Conservation (phyloP, 2,888 invertebrate species). For the Neocrepidodera transversa region DNA sequence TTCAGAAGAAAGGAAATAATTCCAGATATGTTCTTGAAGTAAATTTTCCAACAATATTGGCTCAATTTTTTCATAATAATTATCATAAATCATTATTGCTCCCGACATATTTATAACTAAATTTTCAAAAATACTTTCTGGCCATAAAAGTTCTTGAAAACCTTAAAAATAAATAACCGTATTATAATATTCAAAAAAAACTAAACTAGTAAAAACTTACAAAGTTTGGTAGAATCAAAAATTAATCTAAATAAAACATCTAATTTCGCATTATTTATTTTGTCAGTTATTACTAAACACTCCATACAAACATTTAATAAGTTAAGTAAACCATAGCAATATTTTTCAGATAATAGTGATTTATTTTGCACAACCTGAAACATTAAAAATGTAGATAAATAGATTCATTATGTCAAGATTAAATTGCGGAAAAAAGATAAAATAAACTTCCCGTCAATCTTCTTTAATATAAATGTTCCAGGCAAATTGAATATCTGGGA, state of each 20-base stretch:
- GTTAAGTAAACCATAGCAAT: slow-evolving; percentile 24
- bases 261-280: not conserved
- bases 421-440: too few species aligned
- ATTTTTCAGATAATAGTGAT: not conserved
- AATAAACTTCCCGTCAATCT: too few species aligned
- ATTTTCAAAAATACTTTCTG: slow-evolving; percentile 36
- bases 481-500: too few species aligned
- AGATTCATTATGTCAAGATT: too few species aligned
- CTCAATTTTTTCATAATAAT: slow-evolving; percentile 42
- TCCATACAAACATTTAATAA: slow-evolving; percentile 29
- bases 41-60: slow-evolving; percentile 45
- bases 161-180: slow-evolving; percentile 25
- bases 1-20: slow-evolving; percentile 49
- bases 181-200: not conserved
- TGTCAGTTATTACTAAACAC: slow-evolving; percentile 12
- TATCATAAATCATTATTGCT: slow-evolving; percentile 38
- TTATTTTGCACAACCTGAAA: slow-evolving; percentile 20
- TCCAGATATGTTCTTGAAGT: slow-evolving; percentile 46
- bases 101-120: slow-evolving; percentile 43
- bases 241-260: slow-evolving; percentile 21
- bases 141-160: slow-evolving; percentile 34
- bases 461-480: too few species aligned
- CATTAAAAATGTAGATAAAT: too few species aligned
- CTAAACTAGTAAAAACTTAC: slow-evolving; percentile 26
- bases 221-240: slow-evolving; percentile 25